phyloP scores from a whole-genome alignment of 2,888 invertebrate species.

The Margaritifera margaritifera region DNA sequence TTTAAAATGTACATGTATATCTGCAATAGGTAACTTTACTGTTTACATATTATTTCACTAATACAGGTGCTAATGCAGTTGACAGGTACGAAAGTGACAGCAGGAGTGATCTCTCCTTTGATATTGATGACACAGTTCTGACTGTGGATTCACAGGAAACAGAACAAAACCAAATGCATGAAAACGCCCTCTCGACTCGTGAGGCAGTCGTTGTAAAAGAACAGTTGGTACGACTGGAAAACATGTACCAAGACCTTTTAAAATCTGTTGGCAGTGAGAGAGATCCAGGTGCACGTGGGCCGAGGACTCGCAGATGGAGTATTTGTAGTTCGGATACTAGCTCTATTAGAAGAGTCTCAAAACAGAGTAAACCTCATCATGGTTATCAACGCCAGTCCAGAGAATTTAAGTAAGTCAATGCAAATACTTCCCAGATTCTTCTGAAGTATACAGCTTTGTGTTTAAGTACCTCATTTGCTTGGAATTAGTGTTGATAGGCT shows the following conservation, averaged over 20 bases:
- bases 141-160: constrained; percentile 57
- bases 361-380: constrained; percentile 35
- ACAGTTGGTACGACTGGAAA: constrained; percentile 61
- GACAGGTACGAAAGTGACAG: constrained; percentile 51
- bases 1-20: too few relatives aligned
- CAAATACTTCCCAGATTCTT: too few relatives aligned
- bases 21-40: background rate
- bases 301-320: constrained; percentile 51
- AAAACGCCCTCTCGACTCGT: constrained; percentile 24
- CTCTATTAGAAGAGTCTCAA: constrained; percentile 45
- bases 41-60: background rate
- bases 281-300: constrained; percentile 27
- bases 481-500: background rate
- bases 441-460: background rate
- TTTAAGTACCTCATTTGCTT: background rate
- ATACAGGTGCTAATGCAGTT: constrained; percentile 35
- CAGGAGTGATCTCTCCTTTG: constrained; percentile 59
- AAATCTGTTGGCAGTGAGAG: constrained; percentile 49
- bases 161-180: constrained; percentile 34
- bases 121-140: constrained; percentile 62
- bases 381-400: constrained; percentile 38
- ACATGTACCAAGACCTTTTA: constrained; percentile 62
- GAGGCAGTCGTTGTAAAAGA: constrained; percentile 46
- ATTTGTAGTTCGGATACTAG: constrained; percentile 62
- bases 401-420: constrained; percentile 32